Evolutionary conservation across 2,888 invertebrate genomes (phyloP).

Genomic region (Muschampia staudingeri): DNA sequence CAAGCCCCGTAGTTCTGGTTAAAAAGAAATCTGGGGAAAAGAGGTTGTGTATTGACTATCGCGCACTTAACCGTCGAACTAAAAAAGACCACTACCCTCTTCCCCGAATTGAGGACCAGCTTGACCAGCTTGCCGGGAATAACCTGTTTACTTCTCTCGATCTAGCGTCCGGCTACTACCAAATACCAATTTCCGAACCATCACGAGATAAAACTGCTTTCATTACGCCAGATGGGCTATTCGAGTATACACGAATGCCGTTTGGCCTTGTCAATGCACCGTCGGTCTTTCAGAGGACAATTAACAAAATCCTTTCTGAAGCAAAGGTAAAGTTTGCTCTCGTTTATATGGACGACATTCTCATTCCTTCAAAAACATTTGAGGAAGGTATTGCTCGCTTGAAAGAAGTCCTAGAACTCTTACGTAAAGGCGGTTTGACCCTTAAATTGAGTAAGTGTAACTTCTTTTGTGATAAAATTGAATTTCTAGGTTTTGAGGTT

Average conservation of each 20-base stretch:
- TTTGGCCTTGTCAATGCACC: neutral
- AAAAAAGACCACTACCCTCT: neutral
- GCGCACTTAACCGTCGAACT: neutral
- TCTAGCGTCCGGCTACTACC: neutral
- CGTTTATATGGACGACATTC: constrained; percentile 4
- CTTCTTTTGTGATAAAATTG: neutral
- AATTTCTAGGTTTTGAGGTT: neutral
- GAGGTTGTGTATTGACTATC: neutral
- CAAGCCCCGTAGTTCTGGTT: neutral
- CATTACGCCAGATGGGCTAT: neutral
- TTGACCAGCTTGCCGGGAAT: neutral
- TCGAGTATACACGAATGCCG: neutral
- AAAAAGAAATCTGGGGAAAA: neutral
- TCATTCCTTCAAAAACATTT: neutral
- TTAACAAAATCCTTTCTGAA: neutral
- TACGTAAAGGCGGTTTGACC: neutral
- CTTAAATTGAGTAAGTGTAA: neutral
- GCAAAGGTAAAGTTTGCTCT: neutral
- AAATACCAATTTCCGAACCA: neutral
- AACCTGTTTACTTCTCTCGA: neutral
- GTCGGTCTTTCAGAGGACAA: neutral
- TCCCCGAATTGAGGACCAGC: neutral
- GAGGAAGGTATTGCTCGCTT: neutral
- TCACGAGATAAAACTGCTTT: neutral
- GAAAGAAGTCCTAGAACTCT: neutral